These are phyloP conservation scores for Montipora efflorescens DNA, from an alignment of 64 coral and sea anemone genomes.

Conservation along the genomic window DNA sequence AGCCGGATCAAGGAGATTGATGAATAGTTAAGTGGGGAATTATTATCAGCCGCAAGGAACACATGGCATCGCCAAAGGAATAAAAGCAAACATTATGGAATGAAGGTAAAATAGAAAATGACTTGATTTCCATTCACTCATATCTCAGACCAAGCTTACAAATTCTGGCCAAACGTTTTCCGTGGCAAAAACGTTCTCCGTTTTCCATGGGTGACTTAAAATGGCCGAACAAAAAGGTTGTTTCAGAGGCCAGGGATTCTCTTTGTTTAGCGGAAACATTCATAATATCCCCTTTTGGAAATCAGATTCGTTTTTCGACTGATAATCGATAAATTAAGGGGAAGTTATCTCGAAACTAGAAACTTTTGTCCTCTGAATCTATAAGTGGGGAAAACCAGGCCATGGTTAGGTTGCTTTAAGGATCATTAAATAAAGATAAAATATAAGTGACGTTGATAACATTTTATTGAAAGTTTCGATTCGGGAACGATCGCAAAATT, in stretches of 20 bases:
- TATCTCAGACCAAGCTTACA: too few species aligned
- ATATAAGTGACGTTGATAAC: too few species aligned
- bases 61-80: neutral
- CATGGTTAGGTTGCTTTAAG: neutral
- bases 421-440: too few species aligned
- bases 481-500: too few species aligned
- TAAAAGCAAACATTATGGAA: neutral
- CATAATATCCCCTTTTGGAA: neutral
- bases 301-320: neutral
- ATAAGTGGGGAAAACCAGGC: too few species aligned
- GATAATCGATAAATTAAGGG: neutral
- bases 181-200: too few species aligned
- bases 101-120: neutral
- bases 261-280: neutral
- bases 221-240: too few species aligned
- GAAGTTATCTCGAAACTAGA: too few species aligned
- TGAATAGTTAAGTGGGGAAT: neutral
- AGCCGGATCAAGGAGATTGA: neutral
- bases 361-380: too few species aligned
- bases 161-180: too few species aligned
- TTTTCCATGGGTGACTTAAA: too few species aligned
- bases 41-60: neutral
- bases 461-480: too few species aligned
- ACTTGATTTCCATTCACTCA: neutral
- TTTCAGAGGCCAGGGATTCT: neutral